Conservation (phyloP, 2,888 invertebrate genomes). For the Oegoconia quadripuncta region DNA sequence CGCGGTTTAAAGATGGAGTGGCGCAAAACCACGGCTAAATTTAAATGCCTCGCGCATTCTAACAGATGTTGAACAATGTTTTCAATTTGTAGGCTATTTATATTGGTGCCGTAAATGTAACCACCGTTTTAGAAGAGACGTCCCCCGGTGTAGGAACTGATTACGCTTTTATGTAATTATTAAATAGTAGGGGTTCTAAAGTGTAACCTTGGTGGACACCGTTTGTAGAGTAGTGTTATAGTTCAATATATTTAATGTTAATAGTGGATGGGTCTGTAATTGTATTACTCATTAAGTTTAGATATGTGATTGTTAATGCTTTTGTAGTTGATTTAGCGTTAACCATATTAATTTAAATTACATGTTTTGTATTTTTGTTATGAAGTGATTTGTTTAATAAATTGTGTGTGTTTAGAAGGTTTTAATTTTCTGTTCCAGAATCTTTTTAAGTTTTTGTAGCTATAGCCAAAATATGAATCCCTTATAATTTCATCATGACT, state of each 20-base stretch:
- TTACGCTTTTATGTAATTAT: background rate
- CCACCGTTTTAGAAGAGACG: conserved; percentile 2
- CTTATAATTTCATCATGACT: background rate
- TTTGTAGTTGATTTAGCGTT: background rate
- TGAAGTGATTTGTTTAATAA: conserved; percentile 1
- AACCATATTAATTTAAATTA: background rate
- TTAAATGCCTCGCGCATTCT: conserved; percentile 23
- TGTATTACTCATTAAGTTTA: conserved; percentile 1
- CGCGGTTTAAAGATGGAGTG: conserved; percentile 17
- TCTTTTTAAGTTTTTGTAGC: too few relatives aligned
- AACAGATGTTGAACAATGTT: conserved; percentile 23
- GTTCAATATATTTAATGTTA: background rate
- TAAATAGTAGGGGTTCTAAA: background rate
- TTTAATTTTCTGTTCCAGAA: too few relatives aligned
- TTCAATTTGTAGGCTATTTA: conserved; percentile 16
- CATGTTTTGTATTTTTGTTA: background rate
- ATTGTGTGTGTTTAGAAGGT: background rate
- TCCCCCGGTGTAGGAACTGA: background rate
- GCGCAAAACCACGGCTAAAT: conserved; percentile 19
- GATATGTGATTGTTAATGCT: background rate
- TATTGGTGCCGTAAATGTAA: conserved; percentile 11
- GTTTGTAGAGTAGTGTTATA: too few relatives aligned
- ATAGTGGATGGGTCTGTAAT: background rate
- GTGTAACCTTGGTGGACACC: background rate
- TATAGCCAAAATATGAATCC: background rate